Evolutionary conservation across 2,888 invertebrate genomes (phyloP).

Genomic region (Trilocha varians): DNA sequence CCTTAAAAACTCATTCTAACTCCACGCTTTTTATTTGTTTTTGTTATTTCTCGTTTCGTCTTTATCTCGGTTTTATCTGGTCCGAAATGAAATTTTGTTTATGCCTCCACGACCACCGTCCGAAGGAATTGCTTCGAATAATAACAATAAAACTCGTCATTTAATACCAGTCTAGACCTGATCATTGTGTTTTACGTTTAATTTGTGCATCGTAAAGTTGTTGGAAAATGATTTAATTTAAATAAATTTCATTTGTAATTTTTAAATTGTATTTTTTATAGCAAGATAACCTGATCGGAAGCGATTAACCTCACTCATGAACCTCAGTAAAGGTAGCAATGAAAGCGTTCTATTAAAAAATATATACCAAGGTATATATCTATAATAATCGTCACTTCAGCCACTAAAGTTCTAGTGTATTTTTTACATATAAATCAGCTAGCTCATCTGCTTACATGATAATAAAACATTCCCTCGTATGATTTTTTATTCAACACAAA

Average conservation of each 20-base stretch:
- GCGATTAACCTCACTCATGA: no score
- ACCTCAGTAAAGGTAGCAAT: no score
- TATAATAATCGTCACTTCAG: no score
- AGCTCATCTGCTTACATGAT: no score
- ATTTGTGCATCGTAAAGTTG: constrained; percentile 3
- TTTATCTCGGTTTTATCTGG: constrained; percentile 25
- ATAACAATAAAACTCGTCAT: constrained; percentile 32
- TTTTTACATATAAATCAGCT: no score
- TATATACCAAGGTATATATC: no score
- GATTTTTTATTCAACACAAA: no score
- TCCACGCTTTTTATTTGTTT: constrained; percentile 25
- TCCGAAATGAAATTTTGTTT: constrained; percentile 31
- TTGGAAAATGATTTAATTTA: constrained; percentile 6
- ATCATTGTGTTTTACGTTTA: constrained; percentile 13
- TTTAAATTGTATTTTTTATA: no score
- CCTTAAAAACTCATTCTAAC: constrained; percentile 9
- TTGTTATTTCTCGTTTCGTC: constrained; percentile 18
- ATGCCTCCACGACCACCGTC: constrained; percentile 24
- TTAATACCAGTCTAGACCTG: constrained; percentile 34
- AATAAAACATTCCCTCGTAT: no score
- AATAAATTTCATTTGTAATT: constrained; percentile 9
- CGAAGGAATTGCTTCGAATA: constrained; percentile 23
- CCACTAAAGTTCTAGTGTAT: no score
- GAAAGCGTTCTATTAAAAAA: no score
- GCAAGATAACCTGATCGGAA: no score